Percentiles rank a stretch among this genome's conserved stretches.
Conservation (phyloP, 2,797 vertebrate genomes). For the Etheostoma nigrum region DNA sequence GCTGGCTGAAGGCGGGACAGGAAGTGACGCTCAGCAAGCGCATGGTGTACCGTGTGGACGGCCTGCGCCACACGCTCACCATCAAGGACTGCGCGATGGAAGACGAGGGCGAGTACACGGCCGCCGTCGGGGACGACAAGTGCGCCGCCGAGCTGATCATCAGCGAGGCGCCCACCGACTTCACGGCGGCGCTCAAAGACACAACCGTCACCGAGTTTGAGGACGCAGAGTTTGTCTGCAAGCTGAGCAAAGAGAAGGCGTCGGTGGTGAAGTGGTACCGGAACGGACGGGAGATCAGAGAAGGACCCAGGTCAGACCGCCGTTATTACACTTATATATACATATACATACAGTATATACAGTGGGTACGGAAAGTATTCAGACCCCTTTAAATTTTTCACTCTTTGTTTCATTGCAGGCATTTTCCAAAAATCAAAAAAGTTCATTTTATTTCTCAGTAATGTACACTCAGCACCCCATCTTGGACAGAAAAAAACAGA, state of each 20-base stretch:
- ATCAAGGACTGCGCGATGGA: constrained; percentile 95
- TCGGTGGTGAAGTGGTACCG: constrained; percentile 92
- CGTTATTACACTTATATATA: too few species aligned
- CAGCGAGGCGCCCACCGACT: constrained; percentile 97
- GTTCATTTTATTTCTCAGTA: too few species aligned
- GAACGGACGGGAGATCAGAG: constrained; percentile 95
- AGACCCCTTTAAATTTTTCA: too few species aligned
- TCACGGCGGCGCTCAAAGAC: constrained; percentile 91
- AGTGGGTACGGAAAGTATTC: too few species aligned
- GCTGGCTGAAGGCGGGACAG: constrained; percentile 94
- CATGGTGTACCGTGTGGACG: constrained; percentile 92
- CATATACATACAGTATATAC: too few species aligned
- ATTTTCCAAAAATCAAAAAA: too few species aligned
- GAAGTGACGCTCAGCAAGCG: constrained; percentile 92
- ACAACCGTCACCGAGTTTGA: constrained; percentile 98
- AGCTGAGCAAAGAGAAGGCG: constrained; percentile 95
- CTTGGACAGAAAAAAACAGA: too few species aligned
- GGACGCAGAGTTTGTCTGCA: constrained; percentile 94
- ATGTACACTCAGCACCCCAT: too few species aligned
- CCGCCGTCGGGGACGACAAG: constrained; percentile 91
- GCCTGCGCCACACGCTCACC: constrained; percentile 93
- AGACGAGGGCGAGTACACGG: constrained; percentile 96
- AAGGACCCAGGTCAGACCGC: constrained; percentile 90
- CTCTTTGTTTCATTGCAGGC: too few species aligned
- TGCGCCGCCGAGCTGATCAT: constrained; percentile 95